Conservation (phyloP, 2,797 vertebrate species). For the Luscinia luscinia region DNA sequence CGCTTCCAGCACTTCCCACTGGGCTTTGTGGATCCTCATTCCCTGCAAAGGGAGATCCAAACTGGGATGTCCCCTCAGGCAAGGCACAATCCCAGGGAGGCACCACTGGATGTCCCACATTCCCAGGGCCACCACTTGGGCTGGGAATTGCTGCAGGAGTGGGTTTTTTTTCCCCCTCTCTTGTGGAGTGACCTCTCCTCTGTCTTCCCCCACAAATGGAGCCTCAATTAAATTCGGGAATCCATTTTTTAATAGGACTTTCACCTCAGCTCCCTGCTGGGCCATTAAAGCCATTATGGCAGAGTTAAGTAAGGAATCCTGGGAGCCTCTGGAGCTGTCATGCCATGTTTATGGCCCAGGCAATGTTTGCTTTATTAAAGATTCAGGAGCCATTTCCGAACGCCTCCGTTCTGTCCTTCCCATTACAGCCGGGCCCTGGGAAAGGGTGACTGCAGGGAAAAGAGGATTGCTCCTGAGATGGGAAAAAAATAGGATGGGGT, state of each 20-base stretch:
- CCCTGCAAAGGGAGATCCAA: neutral
- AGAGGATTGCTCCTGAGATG: neutral
- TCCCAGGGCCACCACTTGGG: neutral
- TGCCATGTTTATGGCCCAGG: constrained; percentile 71
- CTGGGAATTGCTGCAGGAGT: neutral
- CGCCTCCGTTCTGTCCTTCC: constrained; percentile 40
- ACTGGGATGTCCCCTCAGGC: neutral
- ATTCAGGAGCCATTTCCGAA: constrained; percentile 75
- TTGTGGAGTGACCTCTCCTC: constrained; percentile 57
- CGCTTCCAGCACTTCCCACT: accelerated
- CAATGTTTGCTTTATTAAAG: constrained; percentile 76
- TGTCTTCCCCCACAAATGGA: constrained; percentile 61
- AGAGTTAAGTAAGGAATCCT: constrained; percentile 78
- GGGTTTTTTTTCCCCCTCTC: neutral
- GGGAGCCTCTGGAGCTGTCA: constrained; percentile 71
- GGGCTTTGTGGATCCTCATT: neutral
- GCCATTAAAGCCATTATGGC: constrained; percentile 77
- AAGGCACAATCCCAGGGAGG: neutral
- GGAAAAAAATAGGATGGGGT: neutral
- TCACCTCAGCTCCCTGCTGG: constrained; percentile 74
- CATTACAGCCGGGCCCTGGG: constrained; percentile 33
- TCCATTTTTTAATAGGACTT: constrained; percentile 78
- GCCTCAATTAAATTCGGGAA: constrained; percentile 77
- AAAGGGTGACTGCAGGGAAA: neutral
- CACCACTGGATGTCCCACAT: neutral